A percentile compares a stretch with the other conserved stretches of the same genome.
phyloP scores from a whole-genome alignment of 2,113 vertebrate genomes.

The Myrmecophaga tridactyla region DNA sequence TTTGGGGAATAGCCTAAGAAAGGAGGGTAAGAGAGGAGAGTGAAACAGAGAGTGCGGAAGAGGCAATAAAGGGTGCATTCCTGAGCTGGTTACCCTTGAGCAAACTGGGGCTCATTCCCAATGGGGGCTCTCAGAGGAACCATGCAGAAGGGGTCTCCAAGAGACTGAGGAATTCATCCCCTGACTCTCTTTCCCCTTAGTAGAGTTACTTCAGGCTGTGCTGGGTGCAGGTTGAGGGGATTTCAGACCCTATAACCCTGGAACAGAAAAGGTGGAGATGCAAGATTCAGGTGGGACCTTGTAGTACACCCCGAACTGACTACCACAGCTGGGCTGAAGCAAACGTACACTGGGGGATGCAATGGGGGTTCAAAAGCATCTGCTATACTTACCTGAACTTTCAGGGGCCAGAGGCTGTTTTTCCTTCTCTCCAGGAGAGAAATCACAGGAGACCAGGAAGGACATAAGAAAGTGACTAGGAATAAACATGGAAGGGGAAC shows the following conservation, averaged over 20 bases:
- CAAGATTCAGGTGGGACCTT: background rate
- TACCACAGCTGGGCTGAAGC: background rate
- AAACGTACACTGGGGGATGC: background rate
- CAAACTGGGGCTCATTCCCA: background rate
- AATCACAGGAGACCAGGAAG: background rate
- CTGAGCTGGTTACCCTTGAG: background rate
- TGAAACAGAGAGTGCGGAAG: background rate
- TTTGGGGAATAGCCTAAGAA: background rate
- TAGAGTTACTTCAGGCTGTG: background rate
- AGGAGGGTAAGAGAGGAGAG: background rate
- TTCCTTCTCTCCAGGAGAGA: background rate
- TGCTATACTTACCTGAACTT: background rate
- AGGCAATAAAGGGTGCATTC: fast-evolving
- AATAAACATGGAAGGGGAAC: background rate
- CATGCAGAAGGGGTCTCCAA: background rate
- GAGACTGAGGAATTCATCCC: background rate
- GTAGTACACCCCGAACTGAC: no score
- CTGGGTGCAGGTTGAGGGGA: background rate
- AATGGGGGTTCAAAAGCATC: background rate
- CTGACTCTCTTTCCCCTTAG: background rate
- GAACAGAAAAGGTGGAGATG: background rate
- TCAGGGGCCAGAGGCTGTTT: no score
- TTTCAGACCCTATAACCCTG: background rate
- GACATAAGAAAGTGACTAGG: background rate
- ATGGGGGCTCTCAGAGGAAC: background rate